Base-by-base conservation (phyloP, 2,888 invertebrate species). In the Ypsolopha scabrella region DNA sequence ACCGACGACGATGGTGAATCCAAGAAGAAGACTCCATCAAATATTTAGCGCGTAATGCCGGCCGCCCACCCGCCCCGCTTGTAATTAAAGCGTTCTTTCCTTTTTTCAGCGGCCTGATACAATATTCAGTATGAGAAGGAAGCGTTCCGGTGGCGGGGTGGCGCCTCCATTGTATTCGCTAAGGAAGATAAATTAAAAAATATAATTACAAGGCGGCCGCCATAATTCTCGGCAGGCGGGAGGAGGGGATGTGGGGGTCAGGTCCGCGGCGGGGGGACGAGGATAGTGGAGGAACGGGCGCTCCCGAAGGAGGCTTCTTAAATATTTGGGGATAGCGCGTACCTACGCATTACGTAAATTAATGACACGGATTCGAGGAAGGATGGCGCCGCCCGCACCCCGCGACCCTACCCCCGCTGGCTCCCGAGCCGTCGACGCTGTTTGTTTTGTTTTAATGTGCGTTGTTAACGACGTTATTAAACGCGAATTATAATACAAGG, bases 161-260 rank as follows among this genome's bases (percentile, higher is more conserved):
- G 86, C 83, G 83, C 86, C 86, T 83, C 85, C 85, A 87, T 87
- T 87, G 87, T 87, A 83, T 81, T 85, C 87, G 87, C 88, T 89
- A 89, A 89, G 89, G 89, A 89, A 89, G 89, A 90, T 90, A 89
- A 90, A 90, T 90, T 89, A 89, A 89, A 90, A 90, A 89, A 89
- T 89, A 89, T 89, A 89, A 89, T 90, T 90, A 89, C 88, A 88
- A 87, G 87, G 87, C 87, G 87, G 86, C 88, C 87, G 89, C 89
- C 88, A 88, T 88, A 87, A 88, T 86, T 87, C 87, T 87, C 83
- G 79, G 75, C 82, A 69, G 82, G 83, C 75, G 83, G 75, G 71
- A 63, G 59, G 73, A 64, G 70, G 59, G 73, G 74, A 63, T 71
- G 68, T 65, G 63, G 70, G 70, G 56, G 70, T 65, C 57, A 63